Percentiles rank a stretch among this genome's conserved stretches.
phyloP scores from a whole-genome alignment of 2,113 vertebrate genomes.

The Pelecanoides urinatrix region DNA sequence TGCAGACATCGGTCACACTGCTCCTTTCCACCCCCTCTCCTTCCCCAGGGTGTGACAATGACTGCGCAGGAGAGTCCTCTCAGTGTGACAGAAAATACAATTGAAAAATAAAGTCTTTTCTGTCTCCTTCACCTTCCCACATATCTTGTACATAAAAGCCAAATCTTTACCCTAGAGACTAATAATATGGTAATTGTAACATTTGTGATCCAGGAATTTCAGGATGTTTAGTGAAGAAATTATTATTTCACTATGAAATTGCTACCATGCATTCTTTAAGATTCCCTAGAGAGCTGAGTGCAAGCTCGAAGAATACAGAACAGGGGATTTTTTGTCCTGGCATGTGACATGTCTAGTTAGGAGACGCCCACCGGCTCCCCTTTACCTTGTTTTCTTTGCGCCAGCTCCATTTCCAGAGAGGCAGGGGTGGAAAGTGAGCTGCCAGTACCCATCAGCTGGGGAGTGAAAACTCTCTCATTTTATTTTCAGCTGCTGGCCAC shows the following conservation, averaged over 20 bases:
- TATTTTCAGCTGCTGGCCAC: slow-evolving; percentile 44
- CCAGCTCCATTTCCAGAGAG: slow-evolving; percentile 23
- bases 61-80: background rate
- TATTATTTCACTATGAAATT: slow-evolving; percentile 58
- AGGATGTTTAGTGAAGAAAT: slow-evolving; percentile 50
- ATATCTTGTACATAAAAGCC: background rate
- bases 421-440: slow-evolving; percentile 18
- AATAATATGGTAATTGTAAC: slow-evolving; percentile 41
- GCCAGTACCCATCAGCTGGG: slow-evolving; percentile 8
- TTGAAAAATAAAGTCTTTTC: background rate
- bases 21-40: background rate
- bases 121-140: background rate
- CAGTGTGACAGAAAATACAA: background rate
- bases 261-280: background rate
- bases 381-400: background rate
- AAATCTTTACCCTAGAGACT: slow-evolving; percentile 28
- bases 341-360: background rate
- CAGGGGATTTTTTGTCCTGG: background rate
- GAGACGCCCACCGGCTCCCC: background rate
- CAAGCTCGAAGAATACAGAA: background rate
- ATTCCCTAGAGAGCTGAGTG: background rate
- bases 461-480: slow-evolving; percentile 3
- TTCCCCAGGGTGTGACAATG: background rate
- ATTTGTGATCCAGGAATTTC: background rate
- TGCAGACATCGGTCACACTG: background rate